phyloP scores from a whole-genome alignment of 2,888 invertebrate species.

The Creontiades dilutus region DNA sequence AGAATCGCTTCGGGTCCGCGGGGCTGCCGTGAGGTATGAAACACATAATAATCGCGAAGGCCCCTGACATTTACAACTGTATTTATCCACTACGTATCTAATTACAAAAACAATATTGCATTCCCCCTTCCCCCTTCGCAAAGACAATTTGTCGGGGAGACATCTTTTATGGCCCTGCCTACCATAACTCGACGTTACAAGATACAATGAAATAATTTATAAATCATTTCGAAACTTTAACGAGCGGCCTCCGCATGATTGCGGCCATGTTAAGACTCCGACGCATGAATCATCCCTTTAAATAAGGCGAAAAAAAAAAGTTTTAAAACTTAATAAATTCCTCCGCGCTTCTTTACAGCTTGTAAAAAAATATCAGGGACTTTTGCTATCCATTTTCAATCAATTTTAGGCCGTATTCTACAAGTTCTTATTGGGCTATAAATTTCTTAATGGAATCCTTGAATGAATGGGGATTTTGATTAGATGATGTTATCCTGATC shows the following conservation, averaged over 20 bases:
- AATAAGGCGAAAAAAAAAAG: constrained; percentile 40
- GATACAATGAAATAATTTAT: constrained; percentile 54
- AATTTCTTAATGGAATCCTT: constrained; percentile 36
- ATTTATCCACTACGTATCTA: constrained; percentile 45
- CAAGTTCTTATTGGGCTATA: constrained; percentile 38
- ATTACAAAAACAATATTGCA: constrained; percentile 48
- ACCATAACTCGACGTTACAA: constrained; percentile 30
- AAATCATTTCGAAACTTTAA: constrained; percentile 48
- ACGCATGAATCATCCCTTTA: constrained; percentile 34
- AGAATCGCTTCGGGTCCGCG: neutral
- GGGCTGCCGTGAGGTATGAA: constrained; percentile 29
- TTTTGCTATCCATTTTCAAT: constrained; percentile 40
- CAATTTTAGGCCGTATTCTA: constrained; percentile 1
- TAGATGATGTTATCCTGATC: neutral
- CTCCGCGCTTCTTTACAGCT: neutral
- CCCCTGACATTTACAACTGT: constrained; percentile 47
- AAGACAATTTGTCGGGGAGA: constrained; percentile 52
- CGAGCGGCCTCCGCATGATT: constrained; percentile 37
- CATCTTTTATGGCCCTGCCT: constrained; percentile 40
- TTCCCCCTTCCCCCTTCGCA: neutral
- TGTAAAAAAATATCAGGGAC: neutral
- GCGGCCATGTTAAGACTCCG: constrained; percentile 6
- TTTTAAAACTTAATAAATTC: constrained; percentile 52
- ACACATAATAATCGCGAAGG: constrained; percentile 35
- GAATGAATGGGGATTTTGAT: neutral